Evolutionary conservation across 2,888 invertebrate species (phyloP).

Genomic region (Panzeria rudis): DNA sequence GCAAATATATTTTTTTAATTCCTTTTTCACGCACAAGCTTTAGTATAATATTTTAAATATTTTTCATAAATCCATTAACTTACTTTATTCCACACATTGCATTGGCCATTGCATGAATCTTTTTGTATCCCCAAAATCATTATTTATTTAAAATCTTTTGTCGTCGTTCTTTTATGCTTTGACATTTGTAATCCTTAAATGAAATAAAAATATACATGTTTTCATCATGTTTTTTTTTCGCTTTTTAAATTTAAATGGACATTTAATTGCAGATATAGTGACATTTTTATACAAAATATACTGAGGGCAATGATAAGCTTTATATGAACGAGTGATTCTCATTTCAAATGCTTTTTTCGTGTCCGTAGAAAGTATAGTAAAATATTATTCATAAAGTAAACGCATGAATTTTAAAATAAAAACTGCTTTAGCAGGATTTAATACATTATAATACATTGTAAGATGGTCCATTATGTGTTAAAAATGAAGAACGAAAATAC

Average conservation of each 20-base stretch:
- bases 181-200: conserved; percentile 10
- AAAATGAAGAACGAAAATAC: too few relatives aligned
- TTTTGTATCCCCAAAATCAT: conserved; percentile 24
- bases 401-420: too few relatives aligned
- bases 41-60: background rate
- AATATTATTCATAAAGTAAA: too few relatives aligned
- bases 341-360: too few relatives aligned
- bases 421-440: too few relatives aligned
- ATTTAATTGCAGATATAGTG: conserved; percentile 15
- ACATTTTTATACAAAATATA: conserved; percentile 15
- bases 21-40: background rate
- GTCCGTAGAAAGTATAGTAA: too few relatives aligned
- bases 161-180: conserved; percentile 24
- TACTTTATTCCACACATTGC: background rate
- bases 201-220: background rate
- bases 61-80: conserved; percentile 33
- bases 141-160: conserved; percentile 63
- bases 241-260: background rate
- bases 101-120: background rate
- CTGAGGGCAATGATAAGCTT: conserved; percentile 19
- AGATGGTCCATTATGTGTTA: too few relatives aligned
- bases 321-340: too few relatives aligned
- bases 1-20: background rate
- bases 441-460: too few relatives aligned
- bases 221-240: background rate